Base-by-base conservation (phyloP, 1,140 invertebrate species). In the Gonioctena quinquepunctata region DNA sequence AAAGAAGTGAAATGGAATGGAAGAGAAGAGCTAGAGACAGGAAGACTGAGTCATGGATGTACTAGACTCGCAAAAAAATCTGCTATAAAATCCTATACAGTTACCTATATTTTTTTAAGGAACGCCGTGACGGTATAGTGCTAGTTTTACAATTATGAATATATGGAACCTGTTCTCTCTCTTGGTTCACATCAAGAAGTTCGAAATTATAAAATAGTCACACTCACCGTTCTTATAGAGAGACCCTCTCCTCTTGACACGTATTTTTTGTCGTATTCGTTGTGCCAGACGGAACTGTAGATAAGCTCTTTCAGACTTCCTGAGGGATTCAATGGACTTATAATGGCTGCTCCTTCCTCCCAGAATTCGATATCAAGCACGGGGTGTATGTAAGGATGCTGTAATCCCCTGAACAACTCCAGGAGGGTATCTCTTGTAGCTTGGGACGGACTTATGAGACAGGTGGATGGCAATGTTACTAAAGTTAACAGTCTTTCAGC, bases 341-440 rank as follows among this genome's bases (percentile, higher is more conserved):
- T 89, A 8, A 92, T 84, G 19, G 94, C 87, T 5, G 91, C 88
- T 83, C 89, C 89, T 71, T 69, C 70, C 77, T 85, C 79, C 85
- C 81, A 81, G 76, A 81, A 90, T 71, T 94, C 94, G 66, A 96
- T 84, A 79, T 96, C 94, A 54, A 96, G 84, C 1, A 96, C 89
- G 0, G 95, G 94, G 83, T 94, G 94, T 64, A 97, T 93, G 80
- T 96, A 96, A 0, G 95, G 95, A 84, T 96, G 95, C 82, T 96
- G 94, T 4, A 96, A 86, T 3, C 92, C 90, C 57, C 93, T 87
- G 75, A 96, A 94, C 49, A 96, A 84, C 77, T 95, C 92, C 81
- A 93, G 87, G 3, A 96, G 85, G 2, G 91, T 89, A 22, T 88
- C 87, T 68, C 87, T 85, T 0, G 88, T 91, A 27, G 83, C 78